These are phyloP conservation scores for Synergus itoensis DNA, from an alignment of 2,888 invertebrate genomes.

Conservation along the genomic window DNA sequence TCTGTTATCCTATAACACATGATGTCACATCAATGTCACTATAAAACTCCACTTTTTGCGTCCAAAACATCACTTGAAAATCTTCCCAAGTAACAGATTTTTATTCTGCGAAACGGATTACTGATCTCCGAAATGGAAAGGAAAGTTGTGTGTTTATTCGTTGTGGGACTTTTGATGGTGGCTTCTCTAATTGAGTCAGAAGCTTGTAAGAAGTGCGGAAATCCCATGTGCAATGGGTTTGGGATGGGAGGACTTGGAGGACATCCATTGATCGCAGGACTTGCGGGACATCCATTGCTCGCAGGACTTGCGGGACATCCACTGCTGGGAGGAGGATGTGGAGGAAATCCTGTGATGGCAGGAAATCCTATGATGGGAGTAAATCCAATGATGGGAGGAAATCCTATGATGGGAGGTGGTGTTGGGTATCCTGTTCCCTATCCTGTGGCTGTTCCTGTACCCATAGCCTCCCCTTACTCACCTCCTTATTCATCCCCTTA, in stretches of 20 bases:
- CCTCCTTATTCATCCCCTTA: not conserved
- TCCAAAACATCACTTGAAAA: not conserved
- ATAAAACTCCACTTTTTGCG: not conserved
- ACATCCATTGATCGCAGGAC: not conserved
- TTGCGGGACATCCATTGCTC: not conserved
- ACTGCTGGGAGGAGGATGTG: constrained; percentile 5
- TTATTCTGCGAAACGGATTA: not conserved
- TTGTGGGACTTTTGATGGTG: constrained; percentile 43
- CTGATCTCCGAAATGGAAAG: not conserved
- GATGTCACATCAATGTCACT: not conserved
- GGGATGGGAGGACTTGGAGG: not conserved
- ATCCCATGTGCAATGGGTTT: not conserved
- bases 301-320: not conserved
- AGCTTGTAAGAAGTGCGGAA: constrained; percentile 51
- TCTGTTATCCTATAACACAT: not conserved
- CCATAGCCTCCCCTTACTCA: not conserved
- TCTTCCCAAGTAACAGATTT: not conserved
- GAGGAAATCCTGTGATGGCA: not conserved
- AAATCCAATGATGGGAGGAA: not conserved
- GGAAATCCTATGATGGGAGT: not conserved
- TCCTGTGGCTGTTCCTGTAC: not conserved
- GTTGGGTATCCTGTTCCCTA: not conserved
- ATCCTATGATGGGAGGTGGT: too few species aligned
- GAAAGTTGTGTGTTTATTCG: not conserved
- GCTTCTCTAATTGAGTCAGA: constrained; percentile 39